Evolutionary conservation across 2,113 vertebrate genomes (phyloP).

Genomic region (Prunella himalayana): DNA sequence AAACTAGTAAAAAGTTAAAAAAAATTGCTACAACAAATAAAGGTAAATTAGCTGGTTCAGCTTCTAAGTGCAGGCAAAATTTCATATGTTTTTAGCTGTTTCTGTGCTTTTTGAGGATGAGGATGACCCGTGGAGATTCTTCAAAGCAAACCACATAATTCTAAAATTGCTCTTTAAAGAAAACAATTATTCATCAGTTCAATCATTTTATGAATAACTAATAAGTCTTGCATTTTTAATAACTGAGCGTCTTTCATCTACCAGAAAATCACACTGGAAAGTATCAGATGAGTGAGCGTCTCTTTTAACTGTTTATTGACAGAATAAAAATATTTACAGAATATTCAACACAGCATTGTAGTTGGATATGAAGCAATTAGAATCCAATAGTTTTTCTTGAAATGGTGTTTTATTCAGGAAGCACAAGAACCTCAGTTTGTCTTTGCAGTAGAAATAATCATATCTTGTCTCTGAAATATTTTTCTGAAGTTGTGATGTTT

Average conservation of each 20-base stretch:
- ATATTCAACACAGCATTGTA: background rate
- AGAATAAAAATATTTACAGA: background rate
- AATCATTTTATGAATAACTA: background rate
- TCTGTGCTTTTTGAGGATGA: background rate
- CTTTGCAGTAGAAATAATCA: background rate
- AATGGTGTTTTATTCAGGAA: background rate
- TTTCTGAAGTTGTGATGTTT: background rate
- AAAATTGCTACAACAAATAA: background rate
- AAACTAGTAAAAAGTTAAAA: background rate
- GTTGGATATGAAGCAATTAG: background rate
- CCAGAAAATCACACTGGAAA: background rate
- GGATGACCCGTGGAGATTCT: background rate
- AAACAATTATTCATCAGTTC: background rate
- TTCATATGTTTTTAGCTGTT: background rate
- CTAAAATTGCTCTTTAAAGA: background rate
- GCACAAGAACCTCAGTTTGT: background rate
- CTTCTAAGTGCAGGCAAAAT: background rate
- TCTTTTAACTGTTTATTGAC: background rate
- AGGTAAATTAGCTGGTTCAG: background rate
- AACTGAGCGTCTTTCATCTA: background rate
- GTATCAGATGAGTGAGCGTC: background rate
- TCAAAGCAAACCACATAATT: background rate
- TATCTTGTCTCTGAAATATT: background rate
- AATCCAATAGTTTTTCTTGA: background rate
- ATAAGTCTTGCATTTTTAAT: background rate